Evolutionary conservation across 2,888 invertebrate genomes (phyloP), one percentile per base, ranked within the genome.

Genomic region (Hydrotaea cyrtoneurina): DNA sequence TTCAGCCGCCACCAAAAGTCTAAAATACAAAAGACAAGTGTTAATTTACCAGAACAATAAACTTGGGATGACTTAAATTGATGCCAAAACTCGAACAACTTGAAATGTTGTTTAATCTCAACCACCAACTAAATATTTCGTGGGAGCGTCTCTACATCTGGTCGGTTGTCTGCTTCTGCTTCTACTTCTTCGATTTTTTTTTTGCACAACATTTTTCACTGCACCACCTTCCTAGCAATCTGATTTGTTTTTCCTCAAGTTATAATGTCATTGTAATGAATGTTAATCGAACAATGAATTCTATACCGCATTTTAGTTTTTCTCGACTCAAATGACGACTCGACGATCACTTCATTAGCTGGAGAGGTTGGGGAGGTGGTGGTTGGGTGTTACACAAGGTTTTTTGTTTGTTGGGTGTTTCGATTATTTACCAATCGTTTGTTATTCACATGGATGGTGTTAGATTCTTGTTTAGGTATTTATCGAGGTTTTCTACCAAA

Each of bases 341-440:
- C 39, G 80, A 80, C 80, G 83, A 83, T 80, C 83, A 80, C 83
- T 83, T 83, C 77, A 83, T 83, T 83, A 83, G 80, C 77, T 82
- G 31, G 2, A 31, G 31, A 31, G 31, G 31, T 2, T n/a, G 31
- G 31, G 79, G 73, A 78, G 83, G 80, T n/a, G n/a, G n/a, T n/a
- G n/a, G n/a, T n/a, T n/a, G n/a, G n/a, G n/a, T n/a, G n/a, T 78
- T 77, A 78, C 2, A 74, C 74, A 77, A 83, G 66, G 62, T 69
- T 77, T 82, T 11, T 26, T 19, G 5, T n/a, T 26, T 57, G 17
- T 53, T 72, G 36, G 19, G 11, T 17, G 53, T n/a, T 76, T 79
- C 79, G 53, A 73, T 72, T 77, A 78, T 83, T 83, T 77, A 72
- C 55, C 69, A 64, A 79, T 53, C 79, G 15, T 66, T 66, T 19